These are phyloP conservation scores for Dendrocincla tyrannina DNA, from an alignment of 2,797 vertebrate genomes.

Conservation along the genomic window DNA sequence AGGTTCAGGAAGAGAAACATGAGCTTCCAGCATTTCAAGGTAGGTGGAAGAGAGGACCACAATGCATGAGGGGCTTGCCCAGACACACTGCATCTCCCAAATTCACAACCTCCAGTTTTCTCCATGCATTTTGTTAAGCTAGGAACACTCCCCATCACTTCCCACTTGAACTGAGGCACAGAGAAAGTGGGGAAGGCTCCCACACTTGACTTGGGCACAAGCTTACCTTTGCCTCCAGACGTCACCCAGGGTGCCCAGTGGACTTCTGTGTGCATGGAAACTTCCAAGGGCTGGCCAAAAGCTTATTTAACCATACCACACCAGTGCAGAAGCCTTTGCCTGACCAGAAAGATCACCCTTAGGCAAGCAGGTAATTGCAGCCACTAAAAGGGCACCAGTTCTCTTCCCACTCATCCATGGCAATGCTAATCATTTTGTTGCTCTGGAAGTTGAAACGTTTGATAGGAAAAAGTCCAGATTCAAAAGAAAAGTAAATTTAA, in stretches of 20 bases:
- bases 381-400: neutral
- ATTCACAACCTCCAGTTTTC: neutral
- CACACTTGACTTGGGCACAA: fast-evolving
- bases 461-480: neutral
- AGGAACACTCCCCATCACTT: neutral
- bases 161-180: neutral
- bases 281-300: neutral
- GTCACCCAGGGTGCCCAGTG: fast-evolving
- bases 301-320: neutral
- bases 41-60: neutral
- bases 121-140: neutral
- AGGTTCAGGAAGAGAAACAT: constrained; percentile 78
- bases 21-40: constrained; percentile 90
- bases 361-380: neutral
- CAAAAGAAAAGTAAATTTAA: neutral
- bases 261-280: neutral
- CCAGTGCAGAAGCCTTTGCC: neutral
- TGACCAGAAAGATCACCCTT: neutral
- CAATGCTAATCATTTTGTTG: neutral
- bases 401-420: neutral
- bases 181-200: neutral
- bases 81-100: too few species aligned
- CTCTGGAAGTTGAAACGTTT: neutral
- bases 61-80: fast-evolving
- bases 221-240: neutral